Conservation (phyloP, 2,888 invertebrate genomes). For the Periphyllus acericola region DNA sequence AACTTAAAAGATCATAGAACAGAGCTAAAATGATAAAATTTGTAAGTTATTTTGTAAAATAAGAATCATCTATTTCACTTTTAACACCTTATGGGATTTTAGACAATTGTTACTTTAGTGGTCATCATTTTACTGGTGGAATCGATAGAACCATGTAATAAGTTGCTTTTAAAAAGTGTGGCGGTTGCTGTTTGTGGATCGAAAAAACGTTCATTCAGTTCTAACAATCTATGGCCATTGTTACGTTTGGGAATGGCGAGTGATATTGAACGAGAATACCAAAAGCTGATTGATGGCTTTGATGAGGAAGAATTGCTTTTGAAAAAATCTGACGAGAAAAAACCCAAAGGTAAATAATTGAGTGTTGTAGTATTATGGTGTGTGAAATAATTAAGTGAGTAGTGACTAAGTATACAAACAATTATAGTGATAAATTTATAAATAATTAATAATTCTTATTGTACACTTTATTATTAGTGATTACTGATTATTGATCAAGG, state of each 20-base stretch:
- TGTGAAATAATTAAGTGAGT: too few relatives aligned
- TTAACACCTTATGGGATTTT: conserved; percentile 6
- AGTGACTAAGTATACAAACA: too few relatives aligned
- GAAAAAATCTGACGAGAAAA: not conserved
- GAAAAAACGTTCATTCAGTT: conserved; percentile 24
- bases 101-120: not conserved
- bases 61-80: not conserved
- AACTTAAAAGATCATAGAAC: not conserved
- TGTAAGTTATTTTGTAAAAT: conserved; percentile 13
- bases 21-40: conserved; percentile 9
- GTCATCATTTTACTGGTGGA: not conserved
- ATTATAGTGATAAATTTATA: too few relatives aligned
- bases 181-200: not conserved
- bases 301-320: not conserved
- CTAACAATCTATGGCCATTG: not conserved
- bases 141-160: conserved; percentile 1
- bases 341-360: conserved; percentile 27
- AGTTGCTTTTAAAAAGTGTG: not conserved
- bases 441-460: too few relatives aligned
- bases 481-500: too few relatives aligned
- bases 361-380: not conserved
- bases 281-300: not conserved
- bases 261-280: conserved; percentile 4
- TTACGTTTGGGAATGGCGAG: not conserved
- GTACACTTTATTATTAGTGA: too few relatives aligned